phyloP scores from a whole-genome alignment of 2,113 vertebrate species.

The Asarcornis scutulata region DNA sequence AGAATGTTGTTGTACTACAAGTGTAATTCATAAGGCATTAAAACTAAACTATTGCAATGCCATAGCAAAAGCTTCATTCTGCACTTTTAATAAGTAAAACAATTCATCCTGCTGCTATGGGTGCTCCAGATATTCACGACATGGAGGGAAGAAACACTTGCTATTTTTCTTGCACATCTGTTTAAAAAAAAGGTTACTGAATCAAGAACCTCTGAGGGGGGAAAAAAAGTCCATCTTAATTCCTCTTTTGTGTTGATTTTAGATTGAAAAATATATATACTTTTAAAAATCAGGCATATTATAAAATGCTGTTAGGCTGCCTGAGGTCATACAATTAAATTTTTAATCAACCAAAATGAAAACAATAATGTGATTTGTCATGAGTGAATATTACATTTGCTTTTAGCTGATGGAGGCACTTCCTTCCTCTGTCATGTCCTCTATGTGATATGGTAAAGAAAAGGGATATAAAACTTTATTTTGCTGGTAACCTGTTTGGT shows the following conservation, averaged over 20 bases:
- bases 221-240: not conserved
- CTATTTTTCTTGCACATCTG: not conserved
- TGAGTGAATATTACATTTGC: too few relatives aligned
- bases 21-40: not conserved
- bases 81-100: not conserved
- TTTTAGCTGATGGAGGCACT: too few relatives aligned
- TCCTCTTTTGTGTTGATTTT: not conserved
- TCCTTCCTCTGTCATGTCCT: too few relatives aligned
- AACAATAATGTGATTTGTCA: too few relatives aligned
- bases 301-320: not conserved
- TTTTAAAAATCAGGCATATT: too few relatives aligned
- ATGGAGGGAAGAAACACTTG: not conserved
- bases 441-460: too few relatives aligned
- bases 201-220: not conserved
- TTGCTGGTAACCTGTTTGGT: too few relatives aligned
- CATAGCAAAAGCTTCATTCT: not conserved
- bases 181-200: not conserved
- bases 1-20: not conserved
- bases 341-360: too few relatives aligned
- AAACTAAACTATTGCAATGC: not conserved
- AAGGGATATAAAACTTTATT: too few relatives aligned
- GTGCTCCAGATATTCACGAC: not conserved
- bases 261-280: too few relatives aligned
- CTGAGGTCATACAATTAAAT: too few relatives aligned
- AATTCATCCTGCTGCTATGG: not conserved